Conservation (phyloP, 1,140 invertebrate genomes). For the Asobara japonica region DNA sequence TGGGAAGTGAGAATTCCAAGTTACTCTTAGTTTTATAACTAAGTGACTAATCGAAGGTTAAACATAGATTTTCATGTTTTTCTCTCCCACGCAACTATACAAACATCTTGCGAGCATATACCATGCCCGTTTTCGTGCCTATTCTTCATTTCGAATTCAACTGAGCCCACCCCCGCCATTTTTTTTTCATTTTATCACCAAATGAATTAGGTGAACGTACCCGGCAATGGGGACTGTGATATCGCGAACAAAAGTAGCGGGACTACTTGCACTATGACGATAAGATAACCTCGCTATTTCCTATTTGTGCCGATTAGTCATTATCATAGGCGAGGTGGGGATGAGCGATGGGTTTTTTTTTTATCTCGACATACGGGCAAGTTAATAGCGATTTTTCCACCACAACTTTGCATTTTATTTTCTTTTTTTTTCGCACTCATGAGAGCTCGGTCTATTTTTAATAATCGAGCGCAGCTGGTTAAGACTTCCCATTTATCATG, state of each 20-base stretch:
- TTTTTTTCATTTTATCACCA: not conserved
- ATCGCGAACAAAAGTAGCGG: slow-evolving; percentile 40
- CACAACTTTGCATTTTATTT: not conserved
- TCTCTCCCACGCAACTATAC: too few relatives aligned
- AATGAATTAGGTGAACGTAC: not conserved
- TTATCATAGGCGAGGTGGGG: slow-evolving; percentile 26
- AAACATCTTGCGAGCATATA: too few relatives aligned
- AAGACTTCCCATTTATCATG: not conserved
- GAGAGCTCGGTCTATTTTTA: not conserved
- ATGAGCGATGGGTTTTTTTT: not conserved
- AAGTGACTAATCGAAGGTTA: too few relatives aligned
- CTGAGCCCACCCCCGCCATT: too few relatives aligned
- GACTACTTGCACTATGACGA: slow-evolving; percentile 38
- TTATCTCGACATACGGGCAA: not conserved
- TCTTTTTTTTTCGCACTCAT: not conserved
- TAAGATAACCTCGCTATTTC: slow-evolving; percentile 45
- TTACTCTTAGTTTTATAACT: too few relatives aligned
- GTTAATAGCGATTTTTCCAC: not conserved
- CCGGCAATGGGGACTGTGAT: slow-evolving; percentile 7
- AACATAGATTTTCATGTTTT: too few relatives aligned
- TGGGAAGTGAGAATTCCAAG: too few relatives aligned
- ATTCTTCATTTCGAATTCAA: too few relatives aligned
- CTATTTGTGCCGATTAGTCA: slow-evolving; percentile 40
- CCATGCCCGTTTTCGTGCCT: too few relatives aligned
- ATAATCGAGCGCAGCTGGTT: not conserved